Evolutionary conservation across 1,140 invertebrate genomes (phyloP), one percentile per base, ranked within the genome.

Genomic region (Epicauta chinensis): DNA sequence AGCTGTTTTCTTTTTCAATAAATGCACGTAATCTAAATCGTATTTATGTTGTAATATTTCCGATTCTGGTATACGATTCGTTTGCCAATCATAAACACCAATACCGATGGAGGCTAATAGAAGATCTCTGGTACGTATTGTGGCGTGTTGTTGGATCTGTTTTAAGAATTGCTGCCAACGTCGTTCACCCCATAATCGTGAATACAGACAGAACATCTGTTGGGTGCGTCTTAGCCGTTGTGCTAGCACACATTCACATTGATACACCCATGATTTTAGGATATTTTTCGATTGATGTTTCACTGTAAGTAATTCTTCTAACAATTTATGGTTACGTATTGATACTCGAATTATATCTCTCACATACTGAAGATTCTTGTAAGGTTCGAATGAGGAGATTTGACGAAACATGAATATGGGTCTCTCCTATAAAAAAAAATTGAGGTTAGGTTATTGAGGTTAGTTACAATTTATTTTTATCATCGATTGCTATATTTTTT

Each of bases 191-290:
- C 81, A 83, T 38, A 82, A 72, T 53, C 72, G 76, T 2, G 75
- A 74, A 61, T 83, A 84, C 7, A 83, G 69, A 31, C 73, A 73
- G 54, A 82, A 73, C 59, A 84, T 72, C 56, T 83, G 81, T 55
- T 82, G 73, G 12, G 76, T 73, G 31, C 80, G 73, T 35, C 79
- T 68, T 1, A 83, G 63, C 11, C 78, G 71, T 59, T 84, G 80
- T 3, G 80, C 81, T 14, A 80, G 55, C 2, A 84, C 76, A 53
- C 76, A 83, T 67, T 83, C 80, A 57, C 78, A 81, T 56, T 84
- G 81, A 56, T 70, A 72, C 4, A 71, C 68, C 72, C 81, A 84
- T 36, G 72, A 63, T 55, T 71, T 71, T 10, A 78, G 58, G 9
- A 76, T 66, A 29, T 67, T 71, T 12, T 65, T 60, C 7, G 75